Conservation (phyloP, 1,140 invertebrate genomes). For the Cyrtorhinus lividipennis region DNA sequence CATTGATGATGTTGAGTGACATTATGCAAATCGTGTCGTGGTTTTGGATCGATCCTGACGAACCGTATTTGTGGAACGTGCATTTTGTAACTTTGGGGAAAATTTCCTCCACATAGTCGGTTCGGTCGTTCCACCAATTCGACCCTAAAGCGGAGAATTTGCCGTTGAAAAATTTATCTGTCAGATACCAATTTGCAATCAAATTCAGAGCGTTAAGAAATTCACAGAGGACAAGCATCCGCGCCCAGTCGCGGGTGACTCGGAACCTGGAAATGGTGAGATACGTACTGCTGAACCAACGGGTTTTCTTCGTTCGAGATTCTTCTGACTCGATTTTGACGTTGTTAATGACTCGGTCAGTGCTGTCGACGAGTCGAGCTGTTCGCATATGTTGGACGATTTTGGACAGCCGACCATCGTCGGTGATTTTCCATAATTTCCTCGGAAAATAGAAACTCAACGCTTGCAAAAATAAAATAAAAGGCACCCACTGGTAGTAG, state of each 20-base stretch:
- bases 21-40: constrained; percentile 55
- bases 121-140: constrained; percentile 54
- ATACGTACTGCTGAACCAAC: neutral
- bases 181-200: constrained; percentile 41
- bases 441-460: constrained; percentile 54
- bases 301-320: neutral
- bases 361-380: constrained; percentile 29
- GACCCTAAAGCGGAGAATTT: constrained; percentile 38
- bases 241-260: constrained; percentile 23
- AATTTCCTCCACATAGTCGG: constrained; percentile 31
- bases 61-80: constrained; percentile 40
- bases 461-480: constrained; percentile 65
- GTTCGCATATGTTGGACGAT: constrained; percentile 29
- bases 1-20: constrained; percentile 63
- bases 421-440: constrained; percentile 61
- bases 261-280: neutral
- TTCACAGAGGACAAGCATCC: constrained; percentile 34
- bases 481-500: constrained; percentile 82
- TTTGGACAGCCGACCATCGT: constrained; percentile 42
- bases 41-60: constrained; percentile 40
- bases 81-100: constrained; percentile 31
- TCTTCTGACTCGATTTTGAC: constrained; percentile 28
- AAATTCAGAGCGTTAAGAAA: constrained; percentile 32
- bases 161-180: constrained; percentile 57
- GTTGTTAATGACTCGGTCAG: constrained; percentile 36